Base-by-base conservation (phyloP, 2,888 invertebrate genomes). In the Chorisops tibialis region DNA sequence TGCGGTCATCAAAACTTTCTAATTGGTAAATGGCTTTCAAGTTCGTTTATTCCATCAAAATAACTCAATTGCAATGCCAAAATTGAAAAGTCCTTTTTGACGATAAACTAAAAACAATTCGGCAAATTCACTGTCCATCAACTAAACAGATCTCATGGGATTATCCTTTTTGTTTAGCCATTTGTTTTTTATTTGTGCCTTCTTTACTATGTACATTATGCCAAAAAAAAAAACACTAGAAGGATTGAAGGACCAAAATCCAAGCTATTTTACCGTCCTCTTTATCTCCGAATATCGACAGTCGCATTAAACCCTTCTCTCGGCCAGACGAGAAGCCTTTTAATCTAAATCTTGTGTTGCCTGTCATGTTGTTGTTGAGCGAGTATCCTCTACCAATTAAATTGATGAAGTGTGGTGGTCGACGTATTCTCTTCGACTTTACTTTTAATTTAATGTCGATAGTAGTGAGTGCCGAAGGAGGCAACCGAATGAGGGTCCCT, bases 301-400 rank as follows among this genome's bases (percentile, higher is more conserved):
- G 24, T 35, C 11, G 30, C 6, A 6, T 30, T 50, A 6, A 52
- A 52, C 52, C 52, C 52, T 52, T 39, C 22, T 38, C 35, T 21
- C 30, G n/a, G 5, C 14, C 14, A n/a, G 21, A 12, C 9, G 7
- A 30, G 43, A 60, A 60, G 43, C 59, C 64, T 64, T 64, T 64
- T 64, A 64, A 64, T 64, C 64, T 62, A 64, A 62, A 62, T 64
- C 62, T 62, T 62, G 59, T 64, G 64, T 64, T 41, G 49, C 43
- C 62, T 64, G 64, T 64, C 64, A 64, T 62, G 61, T 59, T 59
- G 59, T 16, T 59, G 30, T 59, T 59, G 47, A 47, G 21, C 48
- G 47, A 58, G 59, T 49, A 49, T 59, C 49, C 49, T 49, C 59
- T 52, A 59, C 59, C 60, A 63, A 63, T 63, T 63, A 63, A 63